Conservation (phyloP, 1,140 invertebrate genomes). For the Adoxophyes honmai region DNA sequence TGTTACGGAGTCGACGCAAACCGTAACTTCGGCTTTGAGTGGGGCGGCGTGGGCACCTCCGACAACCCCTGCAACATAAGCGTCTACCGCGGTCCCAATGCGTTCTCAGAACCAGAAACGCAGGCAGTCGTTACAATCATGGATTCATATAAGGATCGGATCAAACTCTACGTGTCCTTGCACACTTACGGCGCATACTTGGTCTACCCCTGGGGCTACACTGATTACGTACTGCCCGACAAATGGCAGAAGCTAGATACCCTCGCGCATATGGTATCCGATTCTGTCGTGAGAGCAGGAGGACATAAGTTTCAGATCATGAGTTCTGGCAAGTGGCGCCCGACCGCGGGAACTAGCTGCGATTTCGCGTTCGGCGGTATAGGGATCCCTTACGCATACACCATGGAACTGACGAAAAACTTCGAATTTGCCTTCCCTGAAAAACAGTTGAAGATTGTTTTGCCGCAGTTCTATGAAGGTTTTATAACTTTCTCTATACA, state of each 20-base stretch:
- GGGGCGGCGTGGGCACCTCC: slow-evolving; percentile 77
- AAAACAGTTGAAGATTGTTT: background rate
- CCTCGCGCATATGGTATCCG: slow-evolving; percentile 29
- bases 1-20: slow-evolving; percentile 78
- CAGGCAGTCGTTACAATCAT: slow-evolving; percentile 72
- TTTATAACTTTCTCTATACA: slow-evolving; percentile 49
- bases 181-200: slow-evolving; percentile 79
- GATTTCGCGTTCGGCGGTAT: slow-evolving; percentile 80
- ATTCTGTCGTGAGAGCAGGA: slow-evolving; percentile 41
- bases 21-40: slow-evolving; percentile 79
- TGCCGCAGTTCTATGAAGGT: slow-evolving; percentile 63
- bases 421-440: slow-evolving; percentile 25
- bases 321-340: slow-evolving; percentile 55
- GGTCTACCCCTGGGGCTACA: slow-evolving; percentile 72
- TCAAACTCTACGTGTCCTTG: slow-evolving; percentile 80
- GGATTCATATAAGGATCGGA: slow-evolving; percentile 48
- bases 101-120: slow-evolving; percentile 85
- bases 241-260: background rate
- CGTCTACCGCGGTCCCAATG: slow-evolving; percentile 79
- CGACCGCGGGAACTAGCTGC: slow-evolving; percentile 78
- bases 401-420: slow-evolving; percentile 76
- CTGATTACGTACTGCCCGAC: slow-evolving; percentile 18
- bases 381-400: slow-evolving; percentile 78
- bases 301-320: slow-evolving; percentile 43
- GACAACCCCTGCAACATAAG: slow-evolving; percentile 78